Conservation (phyloP, 2,113 vertebrate species). For the Mus pahari region DNA sequence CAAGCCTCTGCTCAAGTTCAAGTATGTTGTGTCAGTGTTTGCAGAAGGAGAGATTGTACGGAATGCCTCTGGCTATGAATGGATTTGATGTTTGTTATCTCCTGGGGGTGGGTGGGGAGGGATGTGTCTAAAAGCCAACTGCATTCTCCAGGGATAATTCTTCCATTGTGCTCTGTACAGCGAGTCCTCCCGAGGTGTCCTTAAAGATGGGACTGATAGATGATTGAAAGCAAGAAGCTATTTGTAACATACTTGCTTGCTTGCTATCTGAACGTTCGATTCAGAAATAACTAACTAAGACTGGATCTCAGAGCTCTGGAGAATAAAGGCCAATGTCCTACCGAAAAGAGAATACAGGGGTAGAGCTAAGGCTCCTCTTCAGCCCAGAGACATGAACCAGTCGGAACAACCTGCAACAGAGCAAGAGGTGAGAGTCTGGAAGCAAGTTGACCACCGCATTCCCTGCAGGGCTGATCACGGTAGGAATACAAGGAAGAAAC, state of each 20-base stretch:
- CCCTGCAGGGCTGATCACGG: neutral
- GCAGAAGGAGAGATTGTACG: conserved; percentile 52
- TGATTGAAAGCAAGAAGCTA: conserved; percentile 49
- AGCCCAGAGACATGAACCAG: neutral
- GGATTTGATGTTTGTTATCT: conserved; percentile 66
- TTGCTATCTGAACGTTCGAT: conserved; percentile 61
- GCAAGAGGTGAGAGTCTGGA: neutral
- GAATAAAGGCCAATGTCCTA: conserved; percentile 45
- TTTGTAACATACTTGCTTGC: conserved; percentile 68
- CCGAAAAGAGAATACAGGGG: conserved; percentile 16
- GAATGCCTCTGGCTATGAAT: conserved; percentile 65
- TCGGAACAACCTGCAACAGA: neutral
- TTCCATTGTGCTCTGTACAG: conserved; percentile 68
- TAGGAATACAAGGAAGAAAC: neutral
- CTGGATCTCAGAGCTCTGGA: conserved; percentile 66
- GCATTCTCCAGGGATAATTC: conserved; percentile 71
- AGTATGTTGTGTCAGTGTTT: conserved; percentile 58
- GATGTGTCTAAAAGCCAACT: conserved; percentile 63
- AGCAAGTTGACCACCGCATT: neutral
- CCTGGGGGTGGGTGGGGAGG: neutral
- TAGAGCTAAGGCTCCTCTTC: neutral
- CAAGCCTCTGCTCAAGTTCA: conserved; percentile 24
- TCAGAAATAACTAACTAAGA: conserved; percentile 49
- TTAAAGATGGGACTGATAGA: conserved; percentile 60
- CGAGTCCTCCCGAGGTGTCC: conserved; percentile 28